These are phyloP conservation scores for Arrhopalites spinosus DNA, from an alignment of 2,888 invertebrate genomes.

Conservation along the genomic window DNA sequence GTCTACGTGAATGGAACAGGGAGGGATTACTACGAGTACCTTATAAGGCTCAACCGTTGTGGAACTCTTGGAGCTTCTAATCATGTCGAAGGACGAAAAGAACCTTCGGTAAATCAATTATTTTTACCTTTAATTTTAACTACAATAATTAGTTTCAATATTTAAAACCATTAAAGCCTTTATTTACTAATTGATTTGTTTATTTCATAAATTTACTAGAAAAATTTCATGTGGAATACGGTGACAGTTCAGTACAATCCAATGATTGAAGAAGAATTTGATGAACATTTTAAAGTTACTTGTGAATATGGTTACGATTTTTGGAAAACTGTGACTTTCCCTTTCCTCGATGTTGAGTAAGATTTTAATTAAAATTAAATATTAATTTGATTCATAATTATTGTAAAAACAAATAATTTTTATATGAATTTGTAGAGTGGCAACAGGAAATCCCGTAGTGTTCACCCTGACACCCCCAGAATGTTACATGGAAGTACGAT, in stretches of 20 bases:
- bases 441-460: conserved; percentile 91
- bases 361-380: conserved; percentile 59
- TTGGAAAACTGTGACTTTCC: conserved; percentile 95
- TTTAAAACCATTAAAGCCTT: too few species aligned
- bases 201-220: conserved; percentile 63
- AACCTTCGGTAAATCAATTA: conserved; percentile 75
- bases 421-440: conserved; percentile 69
- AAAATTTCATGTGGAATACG: conserved; percentile 96
- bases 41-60: conserved; percentile 88
- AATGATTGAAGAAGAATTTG: conserved; percentile 89
- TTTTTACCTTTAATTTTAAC: too few species aligned
- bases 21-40: conserved; percentile 89
- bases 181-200: too few species aligned
- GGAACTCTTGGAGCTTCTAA: conserved; percentile 87
- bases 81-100: conserved; percentile 81
- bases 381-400: not conserved
- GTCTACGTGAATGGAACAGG: conserved; percentile 94
- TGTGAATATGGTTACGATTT: conserved; percentile 96
- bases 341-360: conserved; percentile 92
- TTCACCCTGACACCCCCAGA: conserved; percentile 91
- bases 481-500: conserved; percentile 93
- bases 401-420: not conserved
- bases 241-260: conserved; percentile 93
- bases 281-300: conserved; percentile 93
- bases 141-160: too few species aligned